phyloP scores from a whole-genome alignment of 2,113 vertebrate species.

The Neotoma lepida region DNA sequence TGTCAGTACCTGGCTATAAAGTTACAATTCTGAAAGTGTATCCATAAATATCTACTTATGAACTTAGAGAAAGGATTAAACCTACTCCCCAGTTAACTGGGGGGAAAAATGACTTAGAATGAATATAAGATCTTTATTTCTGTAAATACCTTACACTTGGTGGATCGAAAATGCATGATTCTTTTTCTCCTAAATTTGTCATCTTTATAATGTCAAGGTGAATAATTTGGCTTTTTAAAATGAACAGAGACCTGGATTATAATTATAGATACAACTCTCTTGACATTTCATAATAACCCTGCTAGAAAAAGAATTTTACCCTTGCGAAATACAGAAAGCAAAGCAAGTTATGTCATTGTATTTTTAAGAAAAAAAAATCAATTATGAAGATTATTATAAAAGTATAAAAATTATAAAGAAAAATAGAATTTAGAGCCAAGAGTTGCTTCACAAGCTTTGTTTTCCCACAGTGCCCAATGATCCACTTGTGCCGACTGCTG shows the following conservation, averaged over 20 bases:
- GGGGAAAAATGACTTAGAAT: not conserved
- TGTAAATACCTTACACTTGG: not conserved
- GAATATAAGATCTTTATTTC: slow-evolving; percentile 49
- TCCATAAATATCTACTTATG: not conserved
- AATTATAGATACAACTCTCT: slow-evolving; percentile 23
- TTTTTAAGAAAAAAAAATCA: slow-evolving; percentile 35
- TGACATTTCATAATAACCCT: slow-evolving; percentile 24
- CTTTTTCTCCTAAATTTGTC: not conserved
- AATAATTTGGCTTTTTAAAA: slow-evolving; percentile 54
- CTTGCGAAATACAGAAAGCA: not conserved
- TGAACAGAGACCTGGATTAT: not conserved
- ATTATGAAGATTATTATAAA: slow-evolving; percentile 27
- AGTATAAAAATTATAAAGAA: not conserved
- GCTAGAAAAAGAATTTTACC: not conserved
- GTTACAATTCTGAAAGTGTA: not conserved
- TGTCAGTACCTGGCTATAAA: not conserved
- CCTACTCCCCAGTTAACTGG: slow-evolving; percentile 13
- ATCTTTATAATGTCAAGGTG: slow-evolving; percentile 36
- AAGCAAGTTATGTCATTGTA: not conserved
- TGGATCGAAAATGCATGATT: slow-evolving; percentile 1
- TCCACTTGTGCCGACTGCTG: slow-evolving; percentile 98
- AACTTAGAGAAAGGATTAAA: slow-evolving; percentile 43
- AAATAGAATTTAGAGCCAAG: slow-evolving; percentile 78
- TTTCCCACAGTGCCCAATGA: slow-evolving; percentile 98
- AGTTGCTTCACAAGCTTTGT: slow-evolving; percentile 91